These are phyloP conservation scores for Aegotheles bennettii DNA, from an alignment of 2,113 vertebrate genomes.

Conservation along the genomic window DNA sequence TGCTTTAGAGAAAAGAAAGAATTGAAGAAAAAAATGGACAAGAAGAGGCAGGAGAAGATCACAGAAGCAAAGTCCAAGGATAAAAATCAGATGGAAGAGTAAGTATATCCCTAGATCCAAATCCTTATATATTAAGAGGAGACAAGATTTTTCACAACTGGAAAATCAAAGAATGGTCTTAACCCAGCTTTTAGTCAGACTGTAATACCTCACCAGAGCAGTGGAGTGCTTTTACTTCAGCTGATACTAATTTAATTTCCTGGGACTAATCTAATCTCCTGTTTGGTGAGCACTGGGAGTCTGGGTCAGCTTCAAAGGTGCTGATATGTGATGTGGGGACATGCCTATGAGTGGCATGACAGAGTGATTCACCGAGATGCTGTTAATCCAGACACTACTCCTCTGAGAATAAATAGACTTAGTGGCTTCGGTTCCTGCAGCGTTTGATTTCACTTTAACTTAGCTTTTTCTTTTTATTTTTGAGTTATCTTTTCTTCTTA, in stretches of 20 bases:
- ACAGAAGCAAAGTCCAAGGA: constrained; percentile 93
- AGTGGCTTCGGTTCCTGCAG: background rate
- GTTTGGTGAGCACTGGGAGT: background rate
- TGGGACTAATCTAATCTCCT: background rate
- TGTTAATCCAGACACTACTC: background rate
- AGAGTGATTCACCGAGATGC: background rate
- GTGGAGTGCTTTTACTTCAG: background rate
- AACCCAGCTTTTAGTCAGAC: background rate
- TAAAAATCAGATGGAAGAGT: constrained; percentile 96
- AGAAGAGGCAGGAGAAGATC: constrained; percentile 94
- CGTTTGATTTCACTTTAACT: background rate
- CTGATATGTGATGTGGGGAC: background rate
- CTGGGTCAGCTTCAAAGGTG: background rate
- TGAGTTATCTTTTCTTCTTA: background rate
- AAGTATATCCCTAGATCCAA: constrained; percentile 45
- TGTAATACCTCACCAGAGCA: background rate
- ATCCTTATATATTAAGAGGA: background rate
- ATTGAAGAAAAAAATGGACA: constrained; percentile 97
- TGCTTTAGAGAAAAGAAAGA: constrained; percentile 92
- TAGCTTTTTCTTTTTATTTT: background rate
- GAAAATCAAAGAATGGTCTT: background rate
- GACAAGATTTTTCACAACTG: background rate
- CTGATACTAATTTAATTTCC: background rate
- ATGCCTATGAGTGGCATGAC: background rate
- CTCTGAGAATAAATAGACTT: background rate